Base-by-base conservation (phyloP, 2,888 invertebrate species). In the Noctua fimbriata region DNA sequence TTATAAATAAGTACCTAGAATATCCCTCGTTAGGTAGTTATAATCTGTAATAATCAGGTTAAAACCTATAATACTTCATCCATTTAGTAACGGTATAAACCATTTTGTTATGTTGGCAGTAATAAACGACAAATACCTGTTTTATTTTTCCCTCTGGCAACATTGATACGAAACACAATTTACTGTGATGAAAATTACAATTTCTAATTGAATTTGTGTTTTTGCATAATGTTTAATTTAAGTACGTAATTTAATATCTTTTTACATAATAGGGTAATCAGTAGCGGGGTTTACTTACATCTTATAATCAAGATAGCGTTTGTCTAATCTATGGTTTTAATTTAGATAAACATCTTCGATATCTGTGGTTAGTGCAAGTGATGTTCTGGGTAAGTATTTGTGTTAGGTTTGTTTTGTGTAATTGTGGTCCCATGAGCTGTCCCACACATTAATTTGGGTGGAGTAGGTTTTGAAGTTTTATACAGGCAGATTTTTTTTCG, bases 201-300 rank as follows among this genome's bases (percentile, higher is more conserved):
- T 87, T 83, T 79, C 55, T 89, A 88, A 87, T 89, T 89, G 85
- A 89, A 89, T 89, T 89, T 85, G 77, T 87, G 84, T 77, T 84
- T 79, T 78, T 70, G 52, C 79, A 72, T 79, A 36, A 60, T 58
- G 70, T 76, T 84, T 84, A 84, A 87, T 84, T 73, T 70, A 75
- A 79, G 58, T 47, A 47, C 14, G 47, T 73, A 66, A 69, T 72
- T 41, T 74, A 55, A 65, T 80, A 70, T 76, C 74, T 75, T 81
- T 87, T 87, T 79, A 81, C 78, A 75, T 86, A 85, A 81, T 77
- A 36, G 78, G 81, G 72, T 85, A 74, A 85, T 79, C 74, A 75
- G 24, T 55, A 63, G 73, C 74, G 66, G 66, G 58, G 24, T 60
- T 65, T 60, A 67, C 70, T 78, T 74, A 67, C 73, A 87, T 83